Evolutionary conservation across 64 coral and sea anemone species (phyloP), one percentile per base, ranked within the genome.

Genomic region (Dendrophyllia cribrosa): DNA sequence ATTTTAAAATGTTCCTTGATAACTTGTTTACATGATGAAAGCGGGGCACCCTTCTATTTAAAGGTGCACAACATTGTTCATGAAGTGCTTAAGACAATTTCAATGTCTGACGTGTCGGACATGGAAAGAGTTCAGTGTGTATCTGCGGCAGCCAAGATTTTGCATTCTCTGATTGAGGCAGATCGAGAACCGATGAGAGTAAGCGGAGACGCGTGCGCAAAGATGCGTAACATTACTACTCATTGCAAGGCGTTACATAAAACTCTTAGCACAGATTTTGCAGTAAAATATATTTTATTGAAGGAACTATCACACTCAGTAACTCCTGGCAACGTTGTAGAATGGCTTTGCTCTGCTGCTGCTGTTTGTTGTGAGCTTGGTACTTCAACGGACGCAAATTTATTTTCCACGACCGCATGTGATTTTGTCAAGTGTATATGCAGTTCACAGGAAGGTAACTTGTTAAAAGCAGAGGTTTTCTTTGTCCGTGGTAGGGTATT

Each of bases 1-100:
- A 78, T 92, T n/a, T 11, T 53, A 76, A 86, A 65, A 9, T 87
- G 72, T 10, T 92, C 91, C 14, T 83, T 92, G 19, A 52, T 87
- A n/a, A 44, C 86, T 58, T 76, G 20, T 10, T 86, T 63, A 25
- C 16, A 77, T 60, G 46, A 65, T 7, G 47, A 86, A 77, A 10
- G 13, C 7, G n/a, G 59, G 34, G 8, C 6, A 71, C 19, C 6
- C 16, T 8, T 20, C 16, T 77, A 62, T 13, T 19, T 92, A 75
- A 59, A 24, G 46, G 62, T 92, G 48, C 91, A 92, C 13, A 82
- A 92, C 56, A 81, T 92, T 68, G 82, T 92, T 13, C 60, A 86
- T 67, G 46, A 75, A 55, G 45, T 59, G n/a, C 71, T 88, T 34
- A 88, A 74, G 60, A 10, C 23, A 43, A 25, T 88, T 60, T 47